These are phyloP conservation scores for Bombyx huttoni DNA, from an alignment of 2,888 invertebrate genomes.

Conservation along the genomic window DNA sequence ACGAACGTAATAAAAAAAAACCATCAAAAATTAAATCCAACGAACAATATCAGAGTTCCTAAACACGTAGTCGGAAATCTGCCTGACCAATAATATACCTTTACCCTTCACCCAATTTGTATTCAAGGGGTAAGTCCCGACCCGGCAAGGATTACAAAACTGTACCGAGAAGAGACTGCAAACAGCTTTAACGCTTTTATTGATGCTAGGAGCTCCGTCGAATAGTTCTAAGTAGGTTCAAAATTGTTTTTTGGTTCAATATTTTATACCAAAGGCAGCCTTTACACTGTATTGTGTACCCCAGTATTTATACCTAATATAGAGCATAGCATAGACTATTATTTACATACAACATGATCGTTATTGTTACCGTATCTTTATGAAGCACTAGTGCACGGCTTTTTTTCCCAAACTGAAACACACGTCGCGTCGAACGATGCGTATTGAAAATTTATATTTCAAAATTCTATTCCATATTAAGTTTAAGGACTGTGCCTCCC, in stretches of 20 bases:
- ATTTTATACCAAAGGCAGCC: background rate
- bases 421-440: too few relatives aligned
- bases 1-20: background rate
- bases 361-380: too few relatives aligned
- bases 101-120: conserved; percentile 46
- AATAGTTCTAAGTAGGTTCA: conserved; percentile 7
- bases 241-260: background rate
- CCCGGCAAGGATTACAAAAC: conserved; percentile 44
- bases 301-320: background rate
- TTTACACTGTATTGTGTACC: background rate
- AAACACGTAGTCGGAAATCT: conserved; percentile 50
- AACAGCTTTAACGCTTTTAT: conserved; percentile 42
- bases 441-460: too few relatives aligned
- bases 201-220: conserved; percentile 23
- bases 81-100: conserved; percentile 55
- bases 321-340: too few relatives aligned
- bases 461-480: too few relatives aligned
- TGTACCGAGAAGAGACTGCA: conserved; percentile 37
- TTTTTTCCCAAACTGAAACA: too few relatives aligned
- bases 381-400: too few relatives aligned
- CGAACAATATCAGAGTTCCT: conserved; percentile 14
- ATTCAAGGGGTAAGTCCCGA: conserved; percentile 29
- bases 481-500: too few relatives aligned
- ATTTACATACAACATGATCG: too few relatives aligned
- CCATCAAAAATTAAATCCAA: background rate